Percentiles rank a stretch among this genome's conserved stretches.
phyloP scores from a whole-genome alignment of 2,888 invertebrate species.

The Oasisia sp. region DNA sequence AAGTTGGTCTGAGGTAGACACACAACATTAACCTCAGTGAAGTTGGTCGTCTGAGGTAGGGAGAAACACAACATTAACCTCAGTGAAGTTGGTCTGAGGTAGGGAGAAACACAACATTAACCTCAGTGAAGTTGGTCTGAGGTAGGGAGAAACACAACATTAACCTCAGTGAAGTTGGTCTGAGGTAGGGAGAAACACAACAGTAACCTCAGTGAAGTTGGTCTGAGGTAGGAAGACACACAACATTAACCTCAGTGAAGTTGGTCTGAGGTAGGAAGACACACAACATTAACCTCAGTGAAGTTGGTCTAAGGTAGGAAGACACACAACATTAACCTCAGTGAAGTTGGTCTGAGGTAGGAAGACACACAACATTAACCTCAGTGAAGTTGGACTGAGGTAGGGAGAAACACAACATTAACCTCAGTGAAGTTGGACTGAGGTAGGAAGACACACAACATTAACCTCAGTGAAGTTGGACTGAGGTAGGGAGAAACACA shows the following conservation, averaged over 20 bases:
- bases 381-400: background rate
- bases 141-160: slow-evolving; percentile 67
- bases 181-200: background rate
- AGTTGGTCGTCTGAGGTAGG: too few relatives aligned
- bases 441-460: background rate
- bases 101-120: too few relatives aligned
- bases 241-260: slow-evolving; percentile 67
- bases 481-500: background rate
- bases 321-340: too few relatives aligned
- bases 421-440: background rate
- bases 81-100: too few relatives aligned
- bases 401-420: background rate
- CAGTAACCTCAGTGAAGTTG: too few relatives aligned
- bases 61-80: too few relatives aligned
- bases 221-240: slow-evolving; percentile 42
- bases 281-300: background rate
- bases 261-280: background rate
- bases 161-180: background rate
- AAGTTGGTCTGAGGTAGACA: too few relatives aligned
- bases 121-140: slow-evolving; percentile 82
- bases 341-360: too few relatives aligned
- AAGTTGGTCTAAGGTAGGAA: background rate
- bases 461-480: background rate
- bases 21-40: too few relatives aligned
- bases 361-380: background rate